Conservation (phyloP, 2,888 invertebrate species). For the Aphodius granarius region DNA sequence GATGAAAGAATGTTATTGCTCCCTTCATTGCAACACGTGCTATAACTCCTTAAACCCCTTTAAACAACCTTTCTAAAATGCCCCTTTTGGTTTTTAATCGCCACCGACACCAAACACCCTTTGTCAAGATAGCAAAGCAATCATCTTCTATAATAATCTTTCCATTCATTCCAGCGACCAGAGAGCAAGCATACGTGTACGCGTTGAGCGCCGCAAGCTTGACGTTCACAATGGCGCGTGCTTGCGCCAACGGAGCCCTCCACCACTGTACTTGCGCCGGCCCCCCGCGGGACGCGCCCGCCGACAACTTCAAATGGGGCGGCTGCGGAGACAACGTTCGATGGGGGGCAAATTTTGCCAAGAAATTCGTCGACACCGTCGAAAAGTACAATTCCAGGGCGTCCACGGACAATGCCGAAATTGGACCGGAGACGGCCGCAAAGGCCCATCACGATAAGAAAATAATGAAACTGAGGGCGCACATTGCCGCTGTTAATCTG, state of each 20-base stretch:
- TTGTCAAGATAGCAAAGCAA: background rate
- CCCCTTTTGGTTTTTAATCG: too few species aligned
- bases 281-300: conserved; percentile 67
- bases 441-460: conserved; percentile 42
- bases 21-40: too few species aligned
- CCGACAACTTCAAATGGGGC: conserved; percentile 80
- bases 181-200: conserved; percentile 85
- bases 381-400: conserved; percentile 55
- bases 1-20: too few species aligned
- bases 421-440: conserved; percentile 48
- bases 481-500: conserved; percentile 72
- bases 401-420: conserved; percentile 48
- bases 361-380: conserved; percentile 70
- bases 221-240: conserved; percentile 74
- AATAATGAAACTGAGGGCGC: conserved; percentile 55
- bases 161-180: conserved; percentile 64
- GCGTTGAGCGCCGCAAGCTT: conserved; percentile 80
- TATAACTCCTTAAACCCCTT: too few species aligned
- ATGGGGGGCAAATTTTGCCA: conserved; percentile 72
- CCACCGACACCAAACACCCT: background rate
- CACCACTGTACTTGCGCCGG: conserved; percentile 79
- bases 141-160: background rate
- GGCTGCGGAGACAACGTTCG: conserved; percentile 83
- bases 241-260: conserved; percentile 75
- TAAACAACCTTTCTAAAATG: background rate